phyloP scores from a whole-genome alignment of 1,140 invertebrate species.

The Ceratina australensis region DNA sequence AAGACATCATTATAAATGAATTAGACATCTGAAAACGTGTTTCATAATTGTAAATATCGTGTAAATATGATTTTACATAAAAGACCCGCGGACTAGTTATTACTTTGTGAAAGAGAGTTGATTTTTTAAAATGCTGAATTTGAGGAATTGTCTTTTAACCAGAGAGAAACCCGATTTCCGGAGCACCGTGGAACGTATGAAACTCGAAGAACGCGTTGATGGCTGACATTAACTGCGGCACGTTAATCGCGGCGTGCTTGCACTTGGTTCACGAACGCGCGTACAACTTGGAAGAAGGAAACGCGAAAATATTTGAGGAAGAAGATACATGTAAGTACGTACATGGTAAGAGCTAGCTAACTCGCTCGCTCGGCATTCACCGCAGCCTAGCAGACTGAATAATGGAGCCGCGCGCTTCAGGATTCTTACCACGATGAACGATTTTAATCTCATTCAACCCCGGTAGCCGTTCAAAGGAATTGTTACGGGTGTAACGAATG shows the following conservation, averaged over 20 bases:
- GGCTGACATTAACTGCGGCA: slow-evolving; percentile 52
- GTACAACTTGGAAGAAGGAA: background rate
- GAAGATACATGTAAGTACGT: background rate
- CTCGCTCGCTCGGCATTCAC: background rate
- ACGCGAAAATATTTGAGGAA: slow-evolving; percentile 31
- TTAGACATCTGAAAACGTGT: too few species aligned
- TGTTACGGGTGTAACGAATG: slow-evolving; percentile 4
- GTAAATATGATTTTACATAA: too few species aligned
- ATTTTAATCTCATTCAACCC: slow-evolving; percentile 25
- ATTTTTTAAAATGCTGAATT: too few species aligned
- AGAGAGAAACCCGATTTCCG: too few species aligned
- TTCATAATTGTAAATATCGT: too few species aligned
- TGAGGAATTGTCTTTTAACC: too few species aligned
- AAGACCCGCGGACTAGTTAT: too few species aligned
- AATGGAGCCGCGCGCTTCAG: slow-evolving; percentile 27
- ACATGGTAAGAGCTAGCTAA: background rate
- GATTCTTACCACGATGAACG: slow-evolving; percentile 21
- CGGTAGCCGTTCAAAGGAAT: slow-evolving; percentile 13
- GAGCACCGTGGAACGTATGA: too few species aligned
- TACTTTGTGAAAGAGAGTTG: too few species aligned
- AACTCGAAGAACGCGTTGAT: slow-evolving; percentile 30
- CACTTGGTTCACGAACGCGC: background rate
- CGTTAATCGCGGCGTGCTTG: slow-evolving; percentile 49
- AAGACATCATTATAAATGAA: too few species aligned
- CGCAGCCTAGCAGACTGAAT: slow-evolving; percentile 12